Conservation (phyloP, 1,140 invertebrate genomes). For the Cydia fagiglandana region DNA sequence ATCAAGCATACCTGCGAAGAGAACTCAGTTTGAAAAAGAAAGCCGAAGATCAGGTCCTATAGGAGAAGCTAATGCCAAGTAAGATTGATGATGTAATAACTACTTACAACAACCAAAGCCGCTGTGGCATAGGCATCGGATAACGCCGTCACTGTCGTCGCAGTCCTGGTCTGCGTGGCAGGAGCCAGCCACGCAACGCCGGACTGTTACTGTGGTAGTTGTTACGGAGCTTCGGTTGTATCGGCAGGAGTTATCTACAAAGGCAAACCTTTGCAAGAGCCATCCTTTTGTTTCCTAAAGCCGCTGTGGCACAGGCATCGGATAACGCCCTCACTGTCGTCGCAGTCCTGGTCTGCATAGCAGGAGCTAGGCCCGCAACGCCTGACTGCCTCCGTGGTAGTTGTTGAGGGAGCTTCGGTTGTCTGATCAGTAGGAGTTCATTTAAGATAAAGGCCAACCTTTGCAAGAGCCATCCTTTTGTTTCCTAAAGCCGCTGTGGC, state of each 20-base stretch:
- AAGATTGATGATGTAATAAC: too few relatives aligned
- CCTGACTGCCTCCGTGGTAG: constrained; percentile 35
- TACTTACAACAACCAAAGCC: neutral
- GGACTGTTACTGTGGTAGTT: constrained; percentile 37
- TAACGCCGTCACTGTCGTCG: constrained; percentile 72
- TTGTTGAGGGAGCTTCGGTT: constrained; percentile 35
- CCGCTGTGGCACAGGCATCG: neutral
- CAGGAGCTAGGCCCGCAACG: constrained; percentile 33
- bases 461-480: constrained; percentile 6
- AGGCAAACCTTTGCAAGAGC: neutral
- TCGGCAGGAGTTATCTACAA: constrained; percentile 32
- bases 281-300: constrained; percentile 1
- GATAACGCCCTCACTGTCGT: constrained; percentile 72
- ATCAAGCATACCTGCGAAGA: too few relatives aligned
- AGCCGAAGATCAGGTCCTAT: too few relatives aligned
- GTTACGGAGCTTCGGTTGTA: constrained; percentile 36
- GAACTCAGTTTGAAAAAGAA: too few relatives aligned
- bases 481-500: neutral
- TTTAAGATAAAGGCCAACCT: too few relatives aligned
- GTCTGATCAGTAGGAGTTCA: too few relatives aligned
- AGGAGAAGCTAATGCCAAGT: too few relatives aligned
- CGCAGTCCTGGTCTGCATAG: constrained; percentile 35
- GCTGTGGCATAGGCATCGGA: neutral
- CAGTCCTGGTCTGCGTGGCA: constrained; percentile 35
- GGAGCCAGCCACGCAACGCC: constrained; percentile 31